phyloP scores from a whole-genome alignment of 2,888 invertebrate genomes.

The Atethmia centrago region DNA sequence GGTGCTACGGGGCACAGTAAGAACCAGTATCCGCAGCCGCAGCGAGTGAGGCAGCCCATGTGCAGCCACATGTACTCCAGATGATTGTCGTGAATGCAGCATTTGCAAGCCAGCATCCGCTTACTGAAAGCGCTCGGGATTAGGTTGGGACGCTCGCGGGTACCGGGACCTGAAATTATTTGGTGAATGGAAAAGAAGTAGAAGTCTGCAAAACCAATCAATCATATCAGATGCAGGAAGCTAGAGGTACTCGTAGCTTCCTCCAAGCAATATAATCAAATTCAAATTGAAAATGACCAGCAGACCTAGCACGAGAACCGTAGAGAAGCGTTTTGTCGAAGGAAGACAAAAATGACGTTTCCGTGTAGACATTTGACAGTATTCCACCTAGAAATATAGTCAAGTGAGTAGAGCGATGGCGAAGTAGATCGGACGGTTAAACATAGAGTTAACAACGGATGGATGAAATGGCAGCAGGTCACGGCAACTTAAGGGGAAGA shows the following conservation, averaged over 20 bases:
- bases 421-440: no score
- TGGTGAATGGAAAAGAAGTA: background rate
- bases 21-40: slow-evolving; percentile 87
- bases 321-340: no score
- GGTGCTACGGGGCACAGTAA: slow-evolving; percentile 85
- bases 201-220: background rate
- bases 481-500: no score
- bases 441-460: no score
- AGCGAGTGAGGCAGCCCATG: slow-evolving; percentile 81
- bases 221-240: background rate
- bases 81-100: slow-evolving; percentile 90
- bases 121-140: slow-evolving; percentile 93
- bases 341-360: no score
- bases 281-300: no score
- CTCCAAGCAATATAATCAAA: no score
- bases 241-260: background rate
- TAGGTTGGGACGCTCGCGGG: slow-evolving; percentile 92
- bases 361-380: no score
- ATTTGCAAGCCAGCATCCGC: slow-evolving; percentile 93
- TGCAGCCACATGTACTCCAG: slow-evolving; percentile 85
- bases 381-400: no score
- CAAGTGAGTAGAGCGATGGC: no score
- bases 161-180: slow-evolving; percentile 88
- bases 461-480: no score
- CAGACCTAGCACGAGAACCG: no score